Evolutionary conservation across 1,140 invertebrate genomes (phyloP).

Genomic region (Musca vetustissima): DNA sequence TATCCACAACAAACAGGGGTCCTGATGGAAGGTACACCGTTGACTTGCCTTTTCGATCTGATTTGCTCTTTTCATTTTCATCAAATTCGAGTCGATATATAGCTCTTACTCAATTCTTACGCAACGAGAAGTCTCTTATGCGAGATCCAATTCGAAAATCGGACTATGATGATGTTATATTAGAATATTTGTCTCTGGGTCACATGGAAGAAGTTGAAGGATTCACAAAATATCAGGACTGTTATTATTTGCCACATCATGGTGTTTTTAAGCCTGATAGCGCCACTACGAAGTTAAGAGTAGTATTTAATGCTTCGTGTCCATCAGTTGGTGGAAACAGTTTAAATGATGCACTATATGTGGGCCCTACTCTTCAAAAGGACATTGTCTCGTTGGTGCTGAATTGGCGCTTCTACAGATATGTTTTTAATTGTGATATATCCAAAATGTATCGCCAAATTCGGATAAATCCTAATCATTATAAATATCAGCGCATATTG

Average conservation of each 20-base stretch:
- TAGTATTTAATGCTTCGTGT: slow-evolving; percentile 35
- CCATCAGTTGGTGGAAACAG: not conserved
- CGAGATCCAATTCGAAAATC: not conserved
- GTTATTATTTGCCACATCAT: slow-evolving; percentile 20
- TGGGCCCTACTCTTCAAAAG: not conserved
- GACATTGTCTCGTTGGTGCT: not conserved
- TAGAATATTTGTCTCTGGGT: slow-evolving; percentile 38
- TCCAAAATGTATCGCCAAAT: slow-evolving; percentile 13
- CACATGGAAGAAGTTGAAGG: slow-evolving; percentile 40
- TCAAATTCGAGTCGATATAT: too few species aligned
- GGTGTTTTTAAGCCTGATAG: slow-evolving; percentile 3
- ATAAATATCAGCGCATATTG: slow-evolving; percentile 13
- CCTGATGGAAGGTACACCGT: too few species aligned
- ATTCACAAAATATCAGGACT: not conserved
- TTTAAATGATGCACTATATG: slow-evolving; percentile 1
- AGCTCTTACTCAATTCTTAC: too few species aligned
- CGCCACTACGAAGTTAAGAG: not conserved
- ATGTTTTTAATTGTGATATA: slow-evolving; percentile 10
- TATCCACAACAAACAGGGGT: too few species aligned
- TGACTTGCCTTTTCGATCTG: too few species aligned
- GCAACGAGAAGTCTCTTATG: too few species aligned
- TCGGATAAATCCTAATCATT: not conserved
- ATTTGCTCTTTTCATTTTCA: too few species aligned
- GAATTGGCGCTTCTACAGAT: slow-evolving; percentile 1
- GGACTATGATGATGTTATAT: slow-evolving; percentile 35